Conservation (phyloP, 2,888 invertebrate species). For the Cephus nigrinus region DNA sequence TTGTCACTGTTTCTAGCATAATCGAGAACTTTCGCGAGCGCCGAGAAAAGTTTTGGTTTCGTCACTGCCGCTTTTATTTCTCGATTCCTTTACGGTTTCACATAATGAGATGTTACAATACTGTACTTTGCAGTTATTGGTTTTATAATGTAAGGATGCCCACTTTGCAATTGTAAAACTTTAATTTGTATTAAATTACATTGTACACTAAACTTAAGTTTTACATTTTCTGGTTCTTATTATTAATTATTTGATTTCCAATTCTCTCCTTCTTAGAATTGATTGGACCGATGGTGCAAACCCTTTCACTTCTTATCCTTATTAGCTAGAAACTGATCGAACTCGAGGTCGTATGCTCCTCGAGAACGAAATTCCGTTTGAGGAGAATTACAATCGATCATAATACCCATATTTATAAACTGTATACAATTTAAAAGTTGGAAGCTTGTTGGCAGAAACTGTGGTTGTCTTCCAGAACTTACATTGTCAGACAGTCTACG, state of each 20-base stretch:
- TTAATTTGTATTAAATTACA: not conserved
- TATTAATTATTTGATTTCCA: not conserved
- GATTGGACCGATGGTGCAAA: not conserved
- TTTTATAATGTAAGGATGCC: not conserved
- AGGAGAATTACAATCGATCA: not conserved
- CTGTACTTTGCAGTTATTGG: not conserved
- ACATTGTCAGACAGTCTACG: not conserved
- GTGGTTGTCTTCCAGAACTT: not conserved
- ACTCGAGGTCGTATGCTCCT: not conserved
- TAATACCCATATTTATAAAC: not conserved
- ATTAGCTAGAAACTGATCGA: not conserved
- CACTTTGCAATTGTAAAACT: not conserved
- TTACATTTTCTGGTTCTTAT: not conserved
- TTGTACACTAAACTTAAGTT: not conserved
- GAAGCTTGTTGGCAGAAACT: not conserved
- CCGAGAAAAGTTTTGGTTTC: not conserved
- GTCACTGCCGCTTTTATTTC: not conserved
- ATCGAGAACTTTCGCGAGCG: not conserved
- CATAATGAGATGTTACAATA: not conserved
- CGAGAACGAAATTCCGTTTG: not conserved
- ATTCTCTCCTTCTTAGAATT: not conserved
- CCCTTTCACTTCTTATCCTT: not conserved
- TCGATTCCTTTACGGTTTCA: not conserved
- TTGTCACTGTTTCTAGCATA: not conserved
- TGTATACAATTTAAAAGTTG: not conserved